These are phyloP conservation scores for Phymorhynchus buccinoides DNA, from an alignment of 1,140 invertebrate genomes.

Conservation along the genomic window DNA sequence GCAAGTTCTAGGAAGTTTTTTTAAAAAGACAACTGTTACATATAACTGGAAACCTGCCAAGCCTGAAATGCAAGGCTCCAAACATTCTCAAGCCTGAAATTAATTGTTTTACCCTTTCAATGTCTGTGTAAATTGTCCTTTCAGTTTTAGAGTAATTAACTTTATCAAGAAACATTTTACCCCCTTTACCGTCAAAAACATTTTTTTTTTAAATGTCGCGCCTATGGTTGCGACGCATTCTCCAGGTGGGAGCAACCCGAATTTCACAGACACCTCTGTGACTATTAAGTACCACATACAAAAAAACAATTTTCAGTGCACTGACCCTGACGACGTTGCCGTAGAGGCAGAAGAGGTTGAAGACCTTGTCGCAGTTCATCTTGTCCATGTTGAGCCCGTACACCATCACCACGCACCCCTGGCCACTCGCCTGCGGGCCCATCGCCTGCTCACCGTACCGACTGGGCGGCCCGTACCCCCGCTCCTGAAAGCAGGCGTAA, in stretches of 20 bases:
- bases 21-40: too few species aligned
- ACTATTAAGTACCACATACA: neutral
- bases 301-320: constrained; percentile 24
- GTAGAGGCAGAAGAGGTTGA: constrained; percentile 98
- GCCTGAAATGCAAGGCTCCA: too few species aligned
- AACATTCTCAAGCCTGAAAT: too few species aligned
- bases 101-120: too few species aligned
- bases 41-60: too few species aligned
- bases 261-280: neutral
- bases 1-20: too few species aligned
- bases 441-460: constrained; percentile 36
- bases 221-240: too few species aligned
- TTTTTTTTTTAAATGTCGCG: neutral
- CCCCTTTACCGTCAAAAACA: neutral
- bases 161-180: too few species aligned
- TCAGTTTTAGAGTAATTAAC: too few species aligned
- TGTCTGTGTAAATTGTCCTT: too few species aligned
- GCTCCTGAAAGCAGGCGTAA: too few species aligned
- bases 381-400: constrained; percentile 94
- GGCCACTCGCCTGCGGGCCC: constrained; percentile 75
- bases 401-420: constrained; percentile 96
- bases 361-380: constrained; percentile 96
- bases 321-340: constrained; percentile 97
- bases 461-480: constrained; percentile 42
- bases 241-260: too few species aligned